Base-by-base conservation (phyloP, 2,888 invertebrate species). In the Nymphalis c-album region DNA sequence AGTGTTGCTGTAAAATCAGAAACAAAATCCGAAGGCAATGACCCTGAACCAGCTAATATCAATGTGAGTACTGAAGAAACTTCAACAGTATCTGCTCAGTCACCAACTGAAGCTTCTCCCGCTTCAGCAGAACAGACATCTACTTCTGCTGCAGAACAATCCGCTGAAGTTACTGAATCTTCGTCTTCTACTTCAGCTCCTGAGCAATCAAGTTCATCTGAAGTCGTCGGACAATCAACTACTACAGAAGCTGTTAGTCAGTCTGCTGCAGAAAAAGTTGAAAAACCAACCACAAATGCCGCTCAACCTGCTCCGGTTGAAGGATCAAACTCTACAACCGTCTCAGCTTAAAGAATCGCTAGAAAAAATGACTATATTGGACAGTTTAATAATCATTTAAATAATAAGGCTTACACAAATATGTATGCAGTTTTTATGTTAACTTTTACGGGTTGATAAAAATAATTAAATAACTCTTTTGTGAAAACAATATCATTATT, bases 121-220 rank as follows among this genome's bases (percentile, higher is more conserved):
- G 53, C 73, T 71, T 69, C 74, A 73, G 68, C 73, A 71, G 63
- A 67, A 63, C 53, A 70, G 59, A 62, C 70, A 62, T 65, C 75
- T 20, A 69, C 73, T 46, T 60, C 51, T 53, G 64, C 72, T 67
- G 51, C 73, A 63, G 68, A 73, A 69, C 66, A 69, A 60, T 55
- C 69, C 31, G 69, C 74, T 46, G 72, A 76, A 51, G 75, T 74
- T 31, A 75, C 75, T 64, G 77, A 78, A 57, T 73, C 76, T 68
- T 74, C 79, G 55, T 64, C 74, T 69, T 70, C 75, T 68, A 75
- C 78, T 48, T 69, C 69, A 60, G 69, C 75, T 71, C 69, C 74
- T 67, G 68, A 66, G 67, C 67, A 72, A 67, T 55, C 64, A 67
- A 65, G 63, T 64, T 69, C 69, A 60, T 58, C 64, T 68, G 71